Evolutionary conservation across 1,140 invertebrate genomes (phyloP), one percentile per base, ranked within the genome.

Genomic region (Steinernema khuongi): DNA sequence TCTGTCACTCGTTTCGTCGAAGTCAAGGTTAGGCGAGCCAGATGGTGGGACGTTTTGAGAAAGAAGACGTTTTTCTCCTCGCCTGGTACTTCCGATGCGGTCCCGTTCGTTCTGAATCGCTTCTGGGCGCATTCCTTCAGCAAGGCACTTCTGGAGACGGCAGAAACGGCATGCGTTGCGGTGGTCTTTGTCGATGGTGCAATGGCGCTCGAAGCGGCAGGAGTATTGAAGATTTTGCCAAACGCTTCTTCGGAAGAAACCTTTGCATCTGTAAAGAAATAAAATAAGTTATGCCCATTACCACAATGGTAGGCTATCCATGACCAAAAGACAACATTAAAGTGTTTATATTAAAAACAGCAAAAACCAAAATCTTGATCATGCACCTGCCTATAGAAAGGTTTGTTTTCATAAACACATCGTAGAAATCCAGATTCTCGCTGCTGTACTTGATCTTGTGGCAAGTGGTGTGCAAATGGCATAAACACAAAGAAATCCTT

Each of bases 141-240:
- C 88, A 19, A 98, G 88, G 87, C 96, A 99, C 89, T 98, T 98
- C 89, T 96, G 93, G 86, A 96, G 96, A 66, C 96, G 90, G 86
- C 96, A 99, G 87, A 96, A 98, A 86, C 98, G 95, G 84, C 96
- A 99, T 73, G 96, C 90, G 88, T 99, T 99, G 79, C 96, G 89
- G 85, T 99, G 96, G 68, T 96, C 89, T 87, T 99, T 99, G 87
- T 99, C 96, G 81, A 99, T 97, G 78, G 94, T 91, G 86, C 96
- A 99, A 80, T 92, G 92, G 81, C 92, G 91, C 78, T 97, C 94
- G 87, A 98, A 97, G 70, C 96, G 90, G 85, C 96, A 99, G 0
- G 95, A 94, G 86, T 99, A 99, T n/a, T 94, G 92, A 71, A 99
- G 89, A 87, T 99, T 83, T 66, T 82, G 81, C 81, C 81, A 82